Evolutionary conservation across 2,797 vertebrate species (phyloP).

Genomic region (Psittacula derbiana): DNA sequence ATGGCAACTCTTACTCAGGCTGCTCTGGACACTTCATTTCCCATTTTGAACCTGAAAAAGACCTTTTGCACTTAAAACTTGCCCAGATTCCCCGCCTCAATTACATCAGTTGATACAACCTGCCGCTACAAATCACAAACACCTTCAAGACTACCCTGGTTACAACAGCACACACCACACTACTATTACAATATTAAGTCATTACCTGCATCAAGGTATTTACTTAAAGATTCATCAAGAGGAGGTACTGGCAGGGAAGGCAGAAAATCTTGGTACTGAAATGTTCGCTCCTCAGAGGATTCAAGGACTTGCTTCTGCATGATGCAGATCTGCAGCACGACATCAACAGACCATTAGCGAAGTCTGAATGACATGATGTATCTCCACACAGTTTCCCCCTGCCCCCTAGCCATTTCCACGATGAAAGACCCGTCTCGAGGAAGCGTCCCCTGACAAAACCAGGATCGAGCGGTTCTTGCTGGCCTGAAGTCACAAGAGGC

Average conservation of each 20-base stretch:
- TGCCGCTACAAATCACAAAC: not conserved
- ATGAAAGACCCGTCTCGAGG: fast-evolving
- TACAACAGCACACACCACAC: fast-evolving
- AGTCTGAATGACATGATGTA: not conserved
- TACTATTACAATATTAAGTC: not conserved
- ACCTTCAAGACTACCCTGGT: not conserved
- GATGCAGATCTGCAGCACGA: not conserved
- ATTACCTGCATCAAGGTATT: slow-evolving; percentile 92
- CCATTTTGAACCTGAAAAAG: not conserved
- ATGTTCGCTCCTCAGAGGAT: slow-evolving; percentile 84
- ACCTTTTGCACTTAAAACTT: not conserved
- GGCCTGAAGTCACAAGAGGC: not conserved
- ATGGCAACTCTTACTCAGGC: not conserved
- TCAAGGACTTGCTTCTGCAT: slow-evolving; percentile 87
- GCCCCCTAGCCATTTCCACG: not conserved
- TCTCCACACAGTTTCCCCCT: not conserved
- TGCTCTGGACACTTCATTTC: not conserved
- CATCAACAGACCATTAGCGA: not conserved
- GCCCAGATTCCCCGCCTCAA: too few relatives aligned
- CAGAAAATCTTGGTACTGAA: slow-evolving; percentile 88
- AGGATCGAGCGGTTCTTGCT: fast-evolving
- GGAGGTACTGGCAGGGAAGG: slow-evolving; percentile 89
- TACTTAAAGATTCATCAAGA: slow-evolving; percentile 85
- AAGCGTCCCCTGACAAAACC: not conserved
- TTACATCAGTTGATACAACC: not conserved